phyloP scores from a whole-genome alignment of 2,888 invertebrate genomes.

The Chrysolina americana region DNA sequence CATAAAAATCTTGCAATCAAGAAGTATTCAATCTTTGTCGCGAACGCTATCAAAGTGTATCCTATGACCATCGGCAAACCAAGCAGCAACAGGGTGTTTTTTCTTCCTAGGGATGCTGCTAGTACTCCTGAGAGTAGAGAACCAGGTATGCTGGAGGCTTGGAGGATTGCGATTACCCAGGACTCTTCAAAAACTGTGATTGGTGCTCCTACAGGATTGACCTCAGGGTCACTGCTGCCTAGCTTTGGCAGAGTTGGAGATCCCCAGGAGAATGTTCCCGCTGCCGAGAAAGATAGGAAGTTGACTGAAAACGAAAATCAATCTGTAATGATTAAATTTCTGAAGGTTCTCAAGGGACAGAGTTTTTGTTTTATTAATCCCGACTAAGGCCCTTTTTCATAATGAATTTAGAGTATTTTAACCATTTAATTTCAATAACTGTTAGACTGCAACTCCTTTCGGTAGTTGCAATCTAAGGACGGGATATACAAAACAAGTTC shows the following conservation, averaged over 20 bases:
- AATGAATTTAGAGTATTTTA: too few relatives aligned
- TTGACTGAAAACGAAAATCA: conserved; percentile 34
- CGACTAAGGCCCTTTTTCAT: too few relatives aligned
- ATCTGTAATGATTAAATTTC: neutral
- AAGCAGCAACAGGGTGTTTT: conserved; percentile 77
- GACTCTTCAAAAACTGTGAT: conserved; percentile 67
- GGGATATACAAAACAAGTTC: too few relatives aligned
- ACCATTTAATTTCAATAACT: too few relatives aligned
- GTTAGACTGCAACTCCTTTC: too few relatives aligned
- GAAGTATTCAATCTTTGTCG: conserved; percentile 69
- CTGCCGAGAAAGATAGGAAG: conserved; percentile 33
- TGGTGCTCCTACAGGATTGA: conserved; percentile 26
- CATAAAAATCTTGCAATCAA: conserved; percentile 74
- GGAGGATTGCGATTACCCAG: conserved; percentile 71
- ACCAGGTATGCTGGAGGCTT: conserved; percentile 73
- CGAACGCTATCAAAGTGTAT: conserved; percentile 77
- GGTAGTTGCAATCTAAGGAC: too few relatives aligned
- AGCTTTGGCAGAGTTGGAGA: conserved; percentile 39
- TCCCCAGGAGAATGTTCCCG: conserved; percentile 36
- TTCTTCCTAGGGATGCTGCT: conserved; percentile 78
- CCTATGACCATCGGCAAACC: conserved; percentile 74
- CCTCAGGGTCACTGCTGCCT: conserved; percentile 30
- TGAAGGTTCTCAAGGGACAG: too few relatives aligned
- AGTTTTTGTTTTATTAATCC: too few relatives aligned
- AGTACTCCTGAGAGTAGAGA: conserved; percentile 79